phyloP scores from a whole-genome alignment of 2,113 vertebrate species.

The Elaphurus davidianus region DNA sequence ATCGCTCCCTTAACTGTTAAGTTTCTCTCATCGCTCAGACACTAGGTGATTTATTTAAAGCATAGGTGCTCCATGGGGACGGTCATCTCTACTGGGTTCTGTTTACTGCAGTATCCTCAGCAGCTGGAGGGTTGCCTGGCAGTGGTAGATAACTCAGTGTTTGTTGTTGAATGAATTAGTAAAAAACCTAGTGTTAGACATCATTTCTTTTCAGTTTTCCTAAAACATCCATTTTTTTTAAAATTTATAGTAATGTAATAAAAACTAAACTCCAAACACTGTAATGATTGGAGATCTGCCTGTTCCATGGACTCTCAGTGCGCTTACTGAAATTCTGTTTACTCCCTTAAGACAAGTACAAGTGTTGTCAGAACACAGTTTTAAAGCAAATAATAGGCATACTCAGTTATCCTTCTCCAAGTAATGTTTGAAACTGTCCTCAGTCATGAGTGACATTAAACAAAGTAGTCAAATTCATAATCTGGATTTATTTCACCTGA shows the following conservation, averaged over 20 bases:
- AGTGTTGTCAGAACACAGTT: not conserved
- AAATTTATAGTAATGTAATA: not conserved
- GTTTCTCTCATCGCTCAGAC: not conserved
- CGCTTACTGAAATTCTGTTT: not conserved
- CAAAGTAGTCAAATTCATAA: not conserved
- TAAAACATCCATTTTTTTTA: not conserved
- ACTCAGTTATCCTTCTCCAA: not conserved
- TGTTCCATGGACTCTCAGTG: not conserved
- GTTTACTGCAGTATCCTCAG: not conserved
- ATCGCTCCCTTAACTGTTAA: not conserved
- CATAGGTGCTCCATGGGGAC: not conserved
- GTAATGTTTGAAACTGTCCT: not conserved
- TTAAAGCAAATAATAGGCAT: not conserved
- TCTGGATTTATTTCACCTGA: not conserved
- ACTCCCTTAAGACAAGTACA: not conserved
- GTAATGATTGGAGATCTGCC: not conserved
- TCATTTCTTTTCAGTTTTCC: not conserved
- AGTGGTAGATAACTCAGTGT: not conserved
- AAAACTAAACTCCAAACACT: not conserved
- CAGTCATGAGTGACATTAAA: not conserved
- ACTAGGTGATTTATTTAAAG: not conserved
- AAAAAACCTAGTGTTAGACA: not conserved
- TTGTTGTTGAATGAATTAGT: not conserved
- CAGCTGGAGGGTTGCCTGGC: not conserved
- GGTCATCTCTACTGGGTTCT: not conserved